Percentiles rank a stretch among this genome's conserved stretches.
These are phyloP conservation scores for Kradibia gibbosae DNA, from an alignment of 1,140 invertebrate species.

Conservation along the genomic window DNA sequence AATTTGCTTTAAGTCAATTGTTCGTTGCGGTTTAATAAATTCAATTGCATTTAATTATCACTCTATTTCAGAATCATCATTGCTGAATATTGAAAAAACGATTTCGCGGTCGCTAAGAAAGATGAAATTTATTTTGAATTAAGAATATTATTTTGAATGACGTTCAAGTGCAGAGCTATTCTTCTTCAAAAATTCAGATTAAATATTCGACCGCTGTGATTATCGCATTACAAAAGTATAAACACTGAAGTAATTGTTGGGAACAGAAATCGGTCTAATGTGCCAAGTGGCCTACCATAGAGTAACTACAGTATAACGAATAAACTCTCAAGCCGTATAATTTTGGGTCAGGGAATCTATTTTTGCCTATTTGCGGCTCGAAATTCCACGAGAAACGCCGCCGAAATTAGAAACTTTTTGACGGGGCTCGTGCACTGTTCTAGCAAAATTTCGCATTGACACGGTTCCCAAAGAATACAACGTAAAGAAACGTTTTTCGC, in stretches of 20 bases:
- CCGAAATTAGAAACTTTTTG: constrained; percentile 1
- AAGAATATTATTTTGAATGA: constrained; percentile 2
- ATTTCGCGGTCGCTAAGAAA: background rate
- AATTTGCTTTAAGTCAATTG: background rate
- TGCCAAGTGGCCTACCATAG: constrained; percentile 9
- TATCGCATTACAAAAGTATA: constrained; percentile 16
- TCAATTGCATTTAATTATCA: constrained; percentile 1
- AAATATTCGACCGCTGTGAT: background rate
- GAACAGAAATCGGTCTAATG: constrained; percentile 9
- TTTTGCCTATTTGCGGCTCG: constrained; percentile 25
- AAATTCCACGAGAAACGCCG: constrained; percentile 1
- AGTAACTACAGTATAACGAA: background rate
- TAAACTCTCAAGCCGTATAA: constrained; percentile 25
- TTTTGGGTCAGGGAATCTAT: background rate
- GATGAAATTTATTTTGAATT: background rate
- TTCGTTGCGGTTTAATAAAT: background rate
- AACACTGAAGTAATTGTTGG: background rate
- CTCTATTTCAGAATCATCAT: background rate
- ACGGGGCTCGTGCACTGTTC: background rate
- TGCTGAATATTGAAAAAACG: background rate
- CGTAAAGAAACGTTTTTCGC: constrained; percentile 18
- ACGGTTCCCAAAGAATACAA: background rate
- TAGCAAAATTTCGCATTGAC: background rate
- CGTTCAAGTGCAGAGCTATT: background rate
- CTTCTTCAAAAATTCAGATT: background rate